Percentiles rank a stretch among this genome's conserved stretches.
Evolutionary conservation across 2,113 vertebrate species (phyloP).

Genomic region (Petromus typicus): DNA sequence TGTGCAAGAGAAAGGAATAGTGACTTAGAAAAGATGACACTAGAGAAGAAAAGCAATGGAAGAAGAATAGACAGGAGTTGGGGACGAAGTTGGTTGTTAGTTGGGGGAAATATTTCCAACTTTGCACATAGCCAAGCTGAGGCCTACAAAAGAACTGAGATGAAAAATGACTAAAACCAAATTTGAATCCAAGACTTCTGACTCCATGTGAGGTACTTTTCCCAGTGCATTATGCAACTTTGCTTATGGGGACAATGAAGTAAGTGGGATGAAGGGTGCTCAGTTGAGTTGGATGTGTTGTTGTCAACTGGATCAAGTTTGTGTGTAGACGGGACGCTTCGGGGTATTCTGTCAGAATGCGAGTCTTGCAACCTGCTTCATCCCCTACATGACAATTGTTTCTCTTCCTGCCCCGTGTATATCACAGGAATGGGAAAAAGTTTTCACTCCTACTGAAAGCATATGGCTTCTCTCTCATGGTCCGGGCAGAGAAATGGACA

Average conservation of each 20-base stretch:
- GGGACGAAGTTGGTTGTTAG: not conserved
- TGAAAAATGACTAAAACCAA: constrained; percentile 9
- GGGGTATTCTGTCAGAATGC: not conserved
- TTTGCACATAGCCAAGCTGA: not conserved
- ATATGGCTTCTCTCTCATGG: not conserved
- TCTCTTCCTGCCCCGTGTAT: not conserved
- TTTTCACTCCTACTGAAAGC: not conserved
- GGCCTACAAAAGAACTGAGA: not conserved
- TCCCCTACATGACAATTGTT: not conserved
- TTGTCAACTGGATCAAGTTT: not conserved
- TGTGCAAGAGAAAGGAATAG: not conserved
- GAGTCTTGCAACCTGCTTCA: not conserved
- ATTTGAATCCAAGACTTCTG: not conserved
- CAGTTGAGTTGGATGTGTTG: not conserved
- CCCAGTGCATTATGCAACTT: not conserved
- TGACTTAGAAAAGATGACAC: not conserved
- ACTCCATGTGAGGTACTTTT: not conserved
- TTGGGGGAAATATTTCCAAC: constrained; percentile 28
- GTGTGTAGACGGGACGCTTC: not conserved
- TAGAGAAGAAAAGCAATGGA: not conserved
- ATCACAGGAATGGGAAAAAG: not conserved
- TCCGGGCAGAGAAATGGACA: not conserved
- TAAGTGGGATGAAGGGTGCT: not conserved
- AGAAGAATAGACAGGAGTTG: not conserved
- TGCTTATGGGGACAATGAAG: not conserved